These are phyloP conservation scores for Nyctalus aviator DNA, from an alignment of 2,797 vertebrate genomes.

Conservation along the genomic window DNA sequence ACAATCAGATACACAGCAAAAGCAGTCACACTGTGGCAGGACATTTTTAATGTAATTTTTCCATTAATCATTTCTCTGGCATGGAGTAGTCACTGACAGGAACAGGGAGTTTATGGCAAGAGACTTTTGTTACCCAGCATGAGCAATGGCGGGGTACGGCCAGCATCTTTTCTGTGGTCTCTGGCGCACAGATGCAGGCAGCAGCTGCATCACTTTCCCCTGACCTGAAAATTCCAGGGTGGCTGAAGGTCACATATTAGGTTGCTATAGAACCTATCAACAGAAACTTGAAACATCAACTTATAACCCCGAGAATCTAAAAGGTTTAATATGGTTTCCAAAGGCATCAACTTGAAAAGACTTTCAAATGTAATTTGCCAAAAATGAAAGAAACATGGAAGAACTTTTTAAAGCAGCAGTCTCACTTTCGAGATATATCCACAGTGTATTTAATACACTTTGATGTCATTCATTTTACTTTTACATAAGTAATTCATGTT, in stretches of 20 bases:
- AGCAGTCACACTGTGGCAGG: neutral
- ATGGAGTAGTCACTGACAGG: neutral
- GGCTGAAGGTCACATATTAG: neutral
- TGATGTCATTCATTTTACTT: constrained; percentile 8
- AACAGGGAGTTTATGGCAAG: neutral
- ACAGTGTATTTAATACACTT: neutral
- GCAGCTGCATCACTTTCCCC: neutral
- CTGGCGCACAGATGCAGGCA: neutral
- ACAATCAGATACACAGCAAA: neutral
- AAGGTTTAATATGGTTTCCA: constrained; percentile 47
- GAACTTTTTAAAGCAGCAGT: neutral
- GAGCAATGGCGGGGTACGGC: neutral
- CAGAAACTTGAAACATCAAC: constrained; percentile 49
- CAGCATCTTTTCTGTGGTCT: neutral
- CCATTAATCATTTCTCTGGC: constrained; percentile 18
- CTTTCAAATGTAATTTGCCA: constrained; percentile 22
- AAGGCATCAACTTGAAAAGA: constrained; percentile 40
- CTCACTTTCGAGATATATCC: neutral
- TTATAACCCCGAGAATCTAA: neutral
- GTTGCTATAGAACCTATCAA: neutral
- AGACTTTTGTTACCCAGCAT: neutral
- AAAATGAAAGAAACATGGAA: constrained; percentile 36
- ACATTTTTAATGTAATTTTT: neutral
- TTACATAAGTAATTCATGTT: neutral
- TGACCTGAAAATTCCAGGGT: neutral